phyloP scores from a whole-genome alignment of 2,888 invertebrate genomes.

The Amphipyra tragopoginis region DNA sequence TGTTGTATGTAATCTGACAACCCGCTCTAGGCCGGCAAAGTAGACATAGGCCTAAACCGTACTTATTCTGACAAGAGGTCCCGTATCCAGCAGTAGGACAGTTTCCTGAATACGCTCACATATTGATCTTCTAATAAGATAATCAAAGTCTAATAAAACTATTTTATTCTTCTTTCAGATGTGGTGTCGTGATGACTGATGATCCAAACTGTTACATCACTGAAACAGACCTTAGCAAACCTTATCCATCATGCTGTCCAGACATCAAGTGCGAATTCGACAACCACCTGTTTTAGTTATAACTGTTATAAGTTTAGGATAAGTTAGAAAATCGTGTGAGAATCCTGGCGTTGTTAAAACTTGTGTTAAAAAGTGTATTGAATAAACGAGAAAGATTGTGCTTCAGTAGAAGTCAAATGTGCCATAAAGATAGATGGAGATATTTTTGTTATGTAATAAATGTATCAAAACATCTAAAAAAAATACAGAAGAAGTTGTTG shows the following conservation, averaged over 20 bases:
- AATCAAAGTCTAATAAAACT: neutral
- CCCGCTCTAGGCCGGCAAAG: too few relatives aligned
- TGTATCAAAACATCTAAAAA: neutral
- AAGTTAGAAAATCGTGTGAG: slow-evolving; percentile 49
- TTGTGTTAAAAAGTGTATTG: slow-evolving; percentile 10
- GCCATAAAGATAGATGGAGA: slow-evolving; percentile 7
- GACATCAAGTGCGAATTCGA: slow-evolving; percentile 73
- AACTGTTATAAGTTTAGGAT: slow-evolving; percentile 11
- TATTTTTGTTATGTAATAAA: neutral
- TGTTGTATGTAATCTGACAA: too few relatives aligned
- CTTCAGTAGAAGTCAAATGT: slow-evolving; percentile 6
- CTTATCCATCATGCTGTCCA: slow-evolving; percentile 77
- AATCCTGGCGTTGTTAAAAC: slow-evolving; percentile 49
- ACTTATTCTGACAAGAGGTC: too few relatives aligned
- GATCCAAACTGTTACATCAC: slow-evolving; percentile 71
- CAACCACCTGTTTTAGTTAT: slow-evolving; percentile 63
- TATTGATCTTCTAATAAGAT: neutral
- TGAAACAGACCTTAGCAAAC: slow-evolving; percentile 66
- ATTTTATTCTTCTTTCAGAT: slow-evolving; percentile 68
- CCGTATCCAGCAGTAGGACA: neutral
- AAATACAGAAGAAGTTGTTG: neutral
- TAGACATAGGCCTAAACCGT: too few relatives aligned
- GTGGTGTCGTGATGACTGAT: slow-evolving; percentile 63
- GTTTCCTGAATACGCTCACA: neutral
- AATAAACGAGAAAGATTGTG: slow-evolving; percentile 13